Percentiles rank a stretch among this genome's conserved stretches.
Evolutionary conservation across 2,797 vertebrate genomes (phyloP).

Genomic region (Microtus californicus): DNA sequence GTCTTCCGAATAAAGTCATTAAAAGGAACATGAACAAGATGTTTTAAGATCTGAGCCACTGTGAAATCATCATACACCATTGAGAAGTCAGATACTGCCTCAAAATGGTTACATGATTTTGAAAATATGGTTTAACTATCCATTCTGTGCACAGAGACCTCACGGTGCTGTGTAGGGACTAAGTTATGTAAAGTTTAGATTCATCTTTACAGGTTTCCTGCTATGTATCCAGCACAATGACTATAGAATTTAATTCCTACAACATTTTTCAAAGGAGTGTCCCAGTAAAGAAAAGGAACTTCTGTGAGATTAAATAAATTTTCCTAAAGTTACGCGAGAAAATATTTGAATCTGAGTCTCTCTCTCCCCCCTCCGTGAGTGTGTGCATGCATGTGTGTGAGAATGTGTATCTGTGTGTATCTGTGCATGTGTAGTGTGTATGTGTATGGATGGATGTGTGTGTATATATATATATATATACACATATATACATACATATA

Average conservation of each 20-base stretch:
- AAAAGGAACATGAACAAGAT: not conserved
- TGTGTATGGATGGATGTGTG: no score
- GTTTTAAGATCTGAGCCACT: not conserved
- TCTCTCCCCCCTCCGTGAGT: no score
- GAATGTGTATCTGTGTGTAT: not conserved
- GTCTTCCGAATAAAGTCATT: not conserved
- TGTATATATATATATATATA: no score
- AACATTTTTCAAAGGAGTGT: slow-evolving; percentile 28
- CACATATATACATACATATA: fast-evolving
- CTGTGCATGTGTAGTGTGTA: no score
- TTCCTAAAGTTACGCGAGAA: not conserved
- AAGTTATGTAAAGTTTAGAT: not conserved
- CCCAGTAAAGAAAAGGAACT: slow-evolving; percentile 48
- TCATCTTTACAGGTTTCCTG: not conserved
- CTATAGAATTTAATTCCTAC: slow-evolving; percentile 12
- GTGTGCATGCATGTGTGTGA: not conserved
- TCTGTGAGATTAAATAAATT: slow-evolving; percentile 17
- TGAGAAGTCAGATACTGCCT: slow-evolving; percentile 35
- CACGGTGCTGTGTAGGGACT: not conserved
- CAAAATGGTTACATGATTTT: not conserved
- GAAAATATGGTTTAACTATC: slow-evolving; percentile 5
- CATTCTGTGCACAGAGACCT: not conserved
- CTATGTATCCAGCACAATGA: not conserved
- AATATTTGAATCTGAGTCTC: not conserved
- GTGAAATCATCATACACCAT: not conserved